Evolutionary conservation across 2,888 invertebrate genomes (phyloP).

Genomic region (Apoderus coryli): DNA sequence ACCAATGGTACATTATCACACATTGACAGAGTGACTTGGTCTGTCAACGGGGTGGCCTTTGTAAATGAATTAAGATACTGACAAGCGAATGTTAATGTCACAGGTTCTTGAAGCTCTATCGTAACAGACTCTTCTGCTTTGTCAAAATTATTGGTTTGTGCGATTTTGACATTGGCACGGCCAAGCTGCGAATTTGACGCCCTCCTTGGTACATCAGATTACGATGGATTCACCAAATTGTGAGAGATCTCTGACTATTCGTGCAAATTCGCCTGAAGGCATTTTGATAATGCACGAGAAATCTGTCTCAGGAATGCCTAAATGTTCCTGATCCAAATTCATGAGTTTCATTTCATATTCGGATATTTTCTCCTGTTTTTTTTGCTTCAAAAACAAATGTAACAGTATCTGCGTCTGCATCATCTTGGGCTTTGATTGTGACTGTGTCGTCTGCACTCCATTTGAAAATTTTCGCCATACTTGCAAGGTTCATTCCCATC

Average conservation of each 20-base stretch:
- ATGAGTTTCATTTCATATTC: constrained; percentile 99
- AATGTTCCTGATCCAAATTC: constrained; percentile 96
- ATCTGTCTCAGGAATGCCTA: constrained; percentile 95
- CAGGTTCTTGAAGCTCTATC: constrained; percentile 96
- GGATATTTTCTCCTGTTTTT: constrained; percentile 86
- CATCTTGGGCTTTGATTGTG: constrained; percentile 91
- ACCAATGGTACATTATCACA: constrained; percentile 93
- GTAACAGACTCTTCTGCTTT: constrained; percentile 90
- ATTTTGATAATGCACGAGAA: constrained; percentile 94
- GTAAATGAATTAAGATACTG: constrained; percentile 96
- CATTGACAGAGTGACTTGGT: constrained; percentile 83
- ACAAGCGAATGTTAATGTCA: constrained; percentile 89
- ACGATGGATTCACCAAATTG: constrained; percentile 98
- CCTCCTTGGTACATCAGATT: constrained; percentile 94
- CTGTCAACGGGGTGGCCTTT: constrained; percentile 87
- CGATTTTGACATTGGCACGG: constrained; percentile 80
- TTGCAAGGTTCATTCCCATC: constrained; percentile 91
- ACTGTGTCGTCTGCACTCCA: constrained; percentile 95
- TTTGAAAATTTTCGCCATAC: constrained; percentile 92
- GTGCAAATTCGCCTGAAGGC: constrained; percentile 91
- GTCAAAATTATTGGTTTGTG: constrained; percentile 82
- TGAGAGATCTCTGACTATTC: constrained; percentile 90
- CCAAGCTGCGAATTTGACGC: constrained; percentile 91
- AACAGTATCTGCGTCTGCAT: constrained; percentile 91
- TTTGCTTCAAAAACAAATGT: constrained; percentile 93